These are phyloP conservation scores for Lasaia peninsularis DNA, from an alignment of 1,140 invertebrate species.

Conservation along the genomic window DNA sequence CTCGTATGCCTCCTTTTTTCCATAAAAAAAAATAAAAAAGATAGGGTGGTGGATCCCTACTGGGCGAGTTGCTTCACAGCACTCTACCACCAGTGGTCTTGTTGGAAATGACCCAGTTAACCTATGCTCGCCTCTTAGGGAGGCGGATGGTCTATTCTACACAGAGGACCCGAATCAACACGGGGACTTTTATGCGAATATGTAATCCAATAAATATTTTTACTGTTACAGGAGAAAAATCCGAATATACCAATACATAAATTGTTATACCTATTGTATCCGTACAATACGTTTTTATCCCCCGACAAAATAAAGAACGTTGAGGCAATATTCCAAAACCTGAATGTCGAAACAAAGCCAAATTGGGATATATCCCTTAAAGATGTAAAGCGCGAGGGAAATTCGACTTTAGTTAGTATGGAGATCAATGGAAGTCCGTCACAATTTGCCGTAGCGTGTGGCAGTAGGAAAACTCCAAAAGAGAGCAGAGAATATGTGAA, in stretches of 20 bases:
- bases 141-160: too few species aligned
- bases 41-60: too few species aligned
- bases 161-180: too few species aligned
- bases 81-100: too few species aligned
- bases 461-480: constrained; percentile 31
- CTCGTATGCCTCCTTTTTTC: too few species aligned
- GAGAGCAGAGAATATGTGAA: constrained; percentile 78
- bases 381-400: constrained; percentile 43
- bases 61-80: too few species aligned
- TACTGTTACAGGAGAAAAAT: constrained; percentile 81
- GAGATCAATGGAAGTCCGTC: constrained; percentile 49
- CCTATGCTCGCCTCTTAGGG: too few species aligned
- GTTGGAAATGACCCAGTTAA: too few species aligned
- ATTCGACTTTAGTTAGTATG: constrained; percentile 49
- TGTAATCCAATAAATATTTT: background rate
- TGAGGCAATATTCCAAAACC: constrained; percentile 81
- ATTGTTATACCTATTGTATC: constrained; percentile 88
- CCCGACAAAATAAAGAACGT: constrained; percentile 85
- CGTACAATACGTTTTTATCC: constrained; percentile 87
- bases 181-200: background rate
- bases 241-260: constrained; percentile 82
- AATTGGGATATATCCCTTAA: constrained; percentile 44
- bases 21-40: too few species aligned
- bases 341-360: constrained; percentile 72
- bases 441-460: constrained; percentile 66